Evolutionary conservation across 37 sponge, comb jelly and placozoan species (phyloP), one percentile per base, ranked within the genome.

Genomic region (Cliona cf. orientalis): DNA sequence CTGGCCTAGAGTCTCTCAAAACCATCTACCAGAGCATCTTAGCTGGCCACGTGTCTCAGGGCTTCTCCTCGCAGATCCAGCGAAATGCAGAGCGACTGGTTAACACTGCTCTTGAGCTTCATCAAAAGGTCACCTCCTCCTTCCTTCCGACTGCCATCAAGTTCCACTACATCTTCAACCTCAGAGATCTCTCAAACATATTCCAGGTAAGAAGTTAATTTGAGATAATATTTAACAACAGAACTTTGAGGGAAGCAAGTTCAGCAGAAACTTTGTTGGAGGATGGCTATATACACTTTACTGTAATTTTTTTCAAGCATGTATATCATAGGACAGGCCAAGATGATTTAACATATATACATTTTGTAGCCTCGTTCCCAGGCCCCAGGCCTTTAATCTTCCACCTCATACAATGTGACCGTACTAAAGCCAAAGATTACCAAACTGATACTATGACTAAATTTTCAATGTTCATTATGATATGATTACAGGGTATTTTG

Each of bases 61-160:
- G 65, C 37, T 94, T 98, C 83, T 43, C 84, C n/a, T 17, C 41
- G 2, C 65, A 84, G 36, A 81, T 98, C 17, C 80, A 84, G 67
- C 79, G 76, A 46, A 89, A 78, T 53, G 58, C 46, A 5, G 96
- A 98, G 69, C 93, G 89, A 75, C 58, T 98, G 23, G 78, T 95
- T 1, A 86, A 83, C 19, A 85, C 85, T 23, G 96, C 99, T 0
- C 75, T 98, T 6, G 77, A 84, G 25, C 88, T 98, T 60, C 99
- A 98, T 32, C 78, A 85, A 46, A 98, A 97, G 63, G 77, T 96
- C 33, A 76, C 91, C 46, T 75, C 91, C 42, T 83, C 94, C 28
- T 98, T 98, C 90, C 86, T 98, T 19, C 99, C 99, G n/a, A 98
- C 99, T 61, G 99, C 99, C 59, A 90, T 98, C 82, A 98, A 98